phyloP scores from a whole-genome alignment of 2,113 vertebrate species.

The Lampris megalopsis region DNA sequence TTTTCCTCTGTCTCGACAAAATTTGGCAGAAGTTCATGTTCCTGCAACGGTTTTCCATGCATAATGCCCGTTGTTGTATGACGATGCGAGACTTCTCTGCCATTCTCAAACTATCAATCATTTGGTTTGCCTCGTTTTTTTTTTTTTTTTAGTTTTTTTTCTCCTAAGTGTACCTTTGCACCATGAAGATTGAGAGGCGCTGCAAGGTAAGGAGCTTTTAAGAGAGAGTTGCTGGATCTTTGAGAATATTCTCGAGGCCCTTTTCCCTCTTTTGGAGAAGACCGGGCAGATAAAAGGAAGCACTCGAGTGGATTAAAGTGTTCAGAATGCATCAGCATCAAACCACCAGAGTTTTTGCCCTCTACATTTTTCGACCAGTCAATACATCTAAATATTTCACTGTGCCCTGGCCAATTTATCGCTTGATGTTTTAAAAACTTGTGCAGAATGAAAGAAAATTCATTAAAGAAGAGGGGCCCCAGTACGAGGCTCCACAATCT shows the following conservation, averaged over 20 bases:
- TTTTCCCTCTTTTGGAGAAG: slow-evolving; percentile 84
- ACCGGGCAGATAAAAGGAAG: slow-evolving; percentile 94
- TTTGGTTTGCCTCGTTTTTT: slow-evolving; percentile 10
- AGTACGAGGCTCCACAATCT: slow-evolving; percentile 91
- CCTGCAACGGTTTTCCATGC: background rate
- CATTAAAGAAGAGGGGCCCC: slow-evolving; percentile 95
- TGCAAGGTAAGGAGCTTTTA: slow-evolving; percentile 70
- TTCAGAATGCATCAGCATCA: slow-evolving; percentile 98
- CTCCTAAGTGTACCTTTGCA: slow-evolving; percentile 28
- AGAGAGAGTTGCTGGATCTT: slow-evolving; percentile 77
- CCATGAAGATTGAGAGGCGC: slow-evolving; percentile 30
- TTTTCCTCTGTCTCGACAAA: background rate
- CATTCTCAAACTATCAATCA: slow-evolving; percentile 16
- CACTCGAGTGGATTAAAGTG: slow-evolving; percentile 98
- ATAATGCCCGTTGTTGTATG: slow-evolving; percentile 3
- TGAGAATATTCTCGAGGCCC: slow-evolving; percentile 82
- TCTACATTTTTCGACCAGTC: slow-evolving; percentile 99
- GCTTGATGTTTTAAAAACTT: slow-evolving; percentile 99
- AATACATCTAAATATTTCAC: slow-evolving; percentile 99
- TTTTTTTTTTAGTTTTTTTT: slow-evolving; percentile 2
- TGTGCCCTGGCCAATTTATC: slow-evolving; percentile 99
- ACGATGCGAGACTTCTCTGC: slow-evolving; percentile 10
- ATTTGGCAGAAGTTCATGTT: background rate
- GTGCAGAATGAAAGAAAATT: slow-evolving; percentile 99
- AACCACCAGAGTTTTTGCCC: slow-evolving; percentile 97